Conservation (phyloP, 2,888 invertebrate genomes). For the Amblyteles armatorius region DNA sequence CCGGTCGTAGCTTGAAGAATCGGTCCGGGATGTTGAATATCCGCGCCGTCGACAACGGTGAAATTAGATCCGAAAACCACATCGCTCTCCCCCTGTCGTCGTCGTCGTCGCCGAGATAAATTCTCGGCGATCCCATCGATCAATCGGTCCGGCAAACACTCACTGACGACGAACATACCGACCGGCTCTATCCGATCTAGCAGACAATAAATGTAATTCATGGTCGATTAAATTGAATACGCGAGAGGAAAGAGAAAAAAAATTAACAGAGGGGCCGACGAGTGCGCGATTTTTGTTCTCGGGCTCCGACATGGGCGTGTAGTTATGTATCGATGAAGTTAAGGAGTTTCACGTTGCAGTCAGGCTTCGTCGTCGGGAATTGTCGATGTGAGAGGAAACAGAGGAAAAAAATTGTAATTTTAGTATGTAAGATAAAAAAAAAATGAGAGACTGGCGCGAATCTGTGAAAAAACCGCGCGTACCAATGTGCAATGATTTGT, state of each 20-base stretch:
- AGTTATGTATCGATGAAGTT: conserved; percentile 6
- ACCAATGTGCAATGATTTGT: conserved; percentile 67
- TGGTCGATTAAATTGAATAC: conserved; percentile 51
- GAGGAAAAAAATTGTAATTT: conserved; percentile 15
- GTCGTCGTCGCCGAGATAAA: conserved; percentile 17
- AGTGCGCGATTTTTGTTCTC: conserved; percentile 2
- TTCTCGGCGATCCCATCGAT: conserved; percentile 42
- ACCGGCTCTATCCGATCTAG: conserved; percentile 56
- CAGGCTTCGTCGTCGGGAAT: conserved; percentile 41
- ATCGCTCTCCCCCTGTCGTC: background rate
- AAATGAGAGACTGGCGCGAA: conserved; percentile 28
- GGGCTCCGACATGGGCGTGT: conserved; percentile 10
- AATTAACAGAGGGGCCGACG: background rate
- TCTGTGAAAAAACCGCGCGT: conserved; percentile 43
- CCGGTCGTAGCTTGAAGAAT: conserved; percentile 82
- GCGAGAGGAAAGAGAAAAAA: background rate
- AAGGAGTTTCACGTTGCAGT: conserved; percentile 17
- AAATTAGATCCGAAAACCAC: conserved; percentile 8
- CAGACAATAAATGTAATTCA: conserved; percentile 69
- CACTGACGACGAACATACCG: background rate
- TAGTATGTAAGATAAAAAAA: conserved; percentile 42
- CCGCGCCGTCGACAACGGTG: conserved; percentile 27
- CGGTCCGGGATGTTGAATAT: conserved; percentile 11
- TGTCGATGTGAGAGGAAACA: conserved; percentile 33
- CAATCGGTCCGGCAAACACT: conserved; percentile 14